phyloP scores from a whole-genome alignment of 1,140 invertebrate genomes.

The Drosophila rhopaloa region DNA sequence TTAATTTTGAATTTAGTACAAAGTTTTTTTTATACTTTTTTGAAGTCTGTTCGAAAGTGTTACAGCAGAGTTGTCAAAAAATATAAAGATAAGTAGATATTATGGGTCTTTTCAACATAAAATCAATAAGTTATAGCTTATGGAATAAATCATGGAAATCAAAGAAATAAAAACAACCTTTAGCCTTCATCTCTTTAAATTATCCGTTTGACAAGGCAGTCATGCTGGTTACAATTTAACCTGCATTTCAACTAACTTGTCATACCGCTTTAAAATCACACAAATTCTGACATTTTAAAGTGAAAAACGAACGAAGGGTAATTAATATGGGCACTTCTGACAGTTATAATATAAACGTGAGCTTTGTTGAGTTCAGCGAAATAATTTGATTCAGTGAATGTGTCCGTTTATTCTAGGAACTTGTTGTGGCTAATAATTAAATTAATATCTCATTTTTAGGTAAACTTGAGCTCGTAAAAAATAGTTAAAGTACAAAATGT shows the following conservation, averaged over 20 bases:
- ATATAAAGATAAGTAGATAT: too few relatives aligned
- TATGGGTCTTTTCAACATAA: background rate
- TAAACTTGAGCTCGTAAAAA: too few relatives aligned
- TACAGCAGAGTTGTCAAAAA: background rate
- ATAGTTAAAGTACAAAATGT: too few relatives aligned
- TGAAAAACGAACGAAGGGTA: background rate
- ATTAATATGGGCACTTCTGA: background rate
- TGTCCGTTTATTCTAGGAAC: too few relatives aligned
- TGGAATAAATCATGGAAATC: background rate
- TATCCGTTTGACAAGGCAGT: background rate
- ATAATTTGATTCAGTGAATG: background rate
- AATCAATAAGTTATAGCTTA: slow-evolving; percentile 16
- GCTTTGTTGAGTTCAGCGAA: background rate
- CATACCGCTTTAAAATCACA: background rate
- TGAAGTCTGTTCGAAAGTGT: background rate
- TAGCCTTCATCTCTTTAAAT: background rate
- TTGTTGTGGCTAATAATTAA: too few relatives aligned
- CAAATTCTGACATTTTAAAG: background rate
- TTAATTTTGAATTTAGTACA: slow-evolving; percentile 29
- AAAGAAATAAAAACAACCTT: background rate
- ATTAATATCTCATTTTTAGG: too few relatives aligned
- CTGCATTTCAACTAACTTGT: background rate
- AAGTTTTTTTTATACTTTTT: background rate
- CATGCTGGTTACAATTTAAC: background rate
- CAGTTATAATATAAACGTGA: background rate